Evolutionary conservation across 2,888 invertebrate species (phyloP).

Genomic region (Allophyes oxyacanthae): DNA sequence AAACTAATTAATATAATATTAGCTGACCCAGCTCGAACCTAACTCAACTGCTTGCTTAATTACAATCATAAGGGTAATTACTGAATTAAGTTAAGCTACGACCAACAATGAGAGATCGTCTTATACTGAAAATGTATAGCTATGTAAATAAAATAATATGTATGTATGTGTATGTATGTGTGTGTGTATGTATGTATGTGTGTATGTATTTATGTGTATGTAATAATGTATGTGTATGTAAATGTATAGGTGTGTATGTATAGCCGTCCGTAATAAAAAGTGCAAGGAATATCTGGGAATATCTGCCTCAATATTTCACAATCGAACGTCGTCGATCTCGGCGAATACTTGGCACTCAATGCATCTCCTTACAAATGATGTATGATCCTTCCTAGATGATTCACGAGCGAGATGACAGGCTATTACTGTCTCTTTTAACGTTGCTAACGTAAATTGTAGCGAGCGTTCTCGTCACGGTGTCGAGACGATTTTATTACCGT

Average conservation of each 20-base stretch:
- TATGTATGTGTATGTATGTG: no score
- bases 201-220: no score
- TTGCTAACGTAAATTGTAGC: conserved; percentile 22
- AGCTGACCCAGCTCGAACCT: conserved; percentile 28
- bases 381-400: conserved; percentile 33
- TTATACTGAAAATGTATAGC: no score
- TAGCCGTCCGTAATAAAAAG: no score
- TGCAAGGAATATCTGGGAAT: no score
- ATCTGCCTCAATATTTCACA: conserved; percentile 19
- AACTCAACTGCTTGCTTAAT: conserved; percentile 12
- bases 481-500: neutral
- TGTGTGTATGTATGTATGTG: no score
- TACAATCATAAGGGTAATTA: conserved; percentile 1
- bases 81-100: neutral
- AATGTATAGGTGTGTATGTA: no score
- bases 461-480: conserved; percentile 6
- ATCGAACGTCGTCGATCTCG: conserved; percentile 8
- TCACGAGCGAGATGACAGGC: conserved; percentile 39
- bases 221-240: no score
- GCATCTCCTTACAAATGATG: conserved; percentile 25
- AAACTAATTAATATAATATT: conserved; percentile 69
- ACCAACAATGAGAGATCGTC: no score
- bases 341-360: conserved; percentile 40
- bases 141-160: no score
- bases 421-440: conserved; percentile 27